Percentiles rank a stretch among this genome's conserved stretches.
These are phyloP conservation scores for Sebastiscus tertius DNA, from an alignment of 2,797 vertebrate species.

Conservation along the genomic window DNA sequence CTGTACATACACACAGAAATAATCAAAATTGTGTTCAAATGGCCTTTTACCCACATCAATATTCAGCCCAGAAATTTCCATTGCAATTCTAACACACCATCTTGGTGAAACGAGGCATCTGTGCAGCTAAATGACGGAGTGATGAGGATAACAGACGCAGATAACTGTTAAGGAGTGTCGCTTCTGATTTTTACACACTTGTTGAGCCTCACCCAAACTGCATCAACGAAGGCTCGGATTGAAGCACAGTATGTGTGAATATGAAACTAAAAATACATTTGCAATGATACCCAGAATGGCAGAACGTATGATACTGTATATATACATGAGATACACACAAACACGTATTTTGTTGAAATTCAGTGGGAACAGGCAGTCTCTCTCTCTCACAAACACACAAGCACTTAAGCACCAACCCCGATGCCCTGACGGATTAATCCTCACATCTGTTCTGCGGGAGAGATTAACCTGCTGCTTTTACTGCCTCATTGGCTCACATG, in stretches of 20 bases:
- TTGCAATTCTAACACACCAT: slow-evolving; percentile 1
- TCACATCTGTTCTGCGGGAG: slow-evolving; percentile 70
- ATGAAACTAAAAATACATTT: background rate
- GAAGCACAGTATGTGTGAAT: background rate
- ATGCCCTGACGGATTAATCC: slow-evolving; percentile 65
- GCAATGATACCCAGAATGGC: background rate
- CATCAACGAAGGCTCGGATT: background rate
- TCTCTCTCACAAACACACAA: slow-evolving; percentile 3
- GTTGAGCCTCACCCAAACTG: slow-evolving; percentile 1
- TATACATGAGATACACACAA: background rate
- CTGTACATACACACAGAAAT: background rate
- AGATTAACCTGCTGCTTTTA: slow-evolving; percentile 68
- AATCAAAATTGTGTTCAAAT: slow-evolving; percentile 2
- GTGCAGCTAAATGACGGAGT: background rate
- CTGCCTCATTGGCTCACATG: slow-evolving; percentile 39
- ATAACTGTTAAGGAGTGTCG: background rate
- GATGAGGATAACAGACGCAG: background rate
- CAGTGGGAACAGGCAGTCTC: background rate
- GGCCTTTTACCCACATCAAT: background rate
- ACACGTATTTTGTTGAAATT: slow-evolving; percentile 14
- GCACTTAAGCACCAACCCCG: slow-evolving; percentile 15
- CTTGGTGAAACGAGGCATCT: slow-evolving; percentile 18
- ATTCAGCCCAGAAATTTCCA: background rate
- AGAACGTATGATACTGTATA: background rate
- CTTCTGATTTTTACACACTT: slow-evolving; percentile 8